These are phyloP conservation scores for Allophyes oxyacanthae DNA, from an alignment of 2,888 invertebrate genomes.

Conservation along the genomic window DNA sequence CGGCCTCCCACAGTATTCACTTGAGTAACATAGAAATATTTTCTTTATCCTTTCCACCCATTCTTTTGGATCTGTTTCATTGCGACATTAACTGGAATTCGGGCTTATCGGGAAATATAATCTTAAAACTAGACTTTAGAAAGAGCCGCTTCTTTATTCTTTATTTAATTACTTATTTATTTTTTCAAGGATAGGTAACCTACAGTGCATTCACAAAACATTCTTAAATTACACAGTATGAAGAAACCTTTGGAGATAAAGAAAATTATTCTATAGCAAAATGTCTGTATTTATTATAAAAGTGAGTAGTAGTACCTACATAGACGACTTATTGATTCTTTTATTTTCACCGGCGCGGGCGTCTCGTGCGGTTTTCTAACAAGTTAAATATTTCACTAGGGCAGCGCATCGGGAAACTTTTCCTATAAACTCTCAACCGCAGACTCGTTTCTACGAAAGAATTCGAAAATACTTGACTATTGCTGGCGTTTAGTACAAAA, in stretches of 20 bases:
- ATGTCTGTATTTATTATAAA: neutral
- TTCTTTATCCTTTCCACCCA: conserved; percentile 24
- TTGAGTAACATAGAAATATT: conserved; percentile 31
- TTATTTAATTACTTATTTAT: no score
- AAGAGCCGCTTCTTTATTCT: conserved; percentile 2
- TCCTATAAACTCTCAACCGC: conserved; percentile 62
- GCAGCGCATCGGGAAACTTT: conserved; percentile 66
- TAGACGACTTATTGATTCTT: conserved; percentile 59
- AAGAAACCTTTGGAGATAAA: no score
- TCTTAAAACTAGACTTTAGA: conserved; percentile 17
- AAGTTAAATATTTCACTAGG: conserved; percentile 74
- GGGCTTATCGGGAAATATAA: conserved; percentile 20
- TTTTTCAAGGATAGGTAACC: no score
- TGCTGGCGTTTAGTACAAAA: conserved; percentile 51
- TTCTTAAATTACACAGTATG: no score
- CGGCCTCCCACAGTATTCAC: conserved; percentile 22
- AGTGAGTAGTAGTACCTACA: no score
- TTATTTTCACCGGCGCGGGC: conserved; percentile 41
- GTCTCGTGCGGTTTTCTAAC: conserved; percentile 64
- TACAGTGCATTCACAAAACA: no score
- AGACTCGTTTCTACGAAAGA: conserved; percentile 55
- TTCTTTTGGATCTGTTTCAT: conserved; percentile 32
- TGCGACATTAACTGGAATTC: conserved; percentile 21
- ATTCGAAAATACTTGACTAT: conserved; percentile 68
- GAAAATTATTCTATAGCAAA: neutral